Evolutionary conservation across 2,797 vertebrate genomes (phyloP).

Genomic region (Alca torda): DNA sequence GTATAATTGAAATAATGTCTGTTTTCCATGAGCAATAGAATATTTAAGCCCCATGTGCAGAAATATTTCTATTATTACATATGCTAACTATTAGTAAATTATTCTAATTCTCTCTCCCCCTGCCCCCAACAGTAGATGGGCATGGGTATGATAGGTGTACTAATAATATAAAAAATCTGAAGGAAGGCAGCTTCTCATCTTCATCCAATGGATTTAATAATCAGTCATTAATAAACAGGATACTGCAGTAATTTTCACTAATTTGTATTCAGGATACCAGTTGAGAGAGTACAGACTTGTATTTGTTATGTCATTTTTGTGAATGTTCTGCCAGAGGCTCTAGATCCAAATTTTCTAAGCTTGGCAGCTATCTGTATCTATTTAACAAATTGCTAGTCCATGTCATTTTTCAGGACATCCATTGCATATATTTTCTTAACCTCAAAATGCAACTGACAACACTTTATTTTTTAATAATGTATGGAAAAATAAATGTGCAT

Average conservation of each 20-base stretch:
- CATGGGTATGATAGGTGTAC: not conserved
- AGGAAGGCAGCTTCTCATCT: not conserved
- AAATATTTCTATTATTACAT: not conserved
- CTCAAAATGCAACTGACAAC: not conserved
- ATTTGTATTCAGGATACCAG: not conserved
- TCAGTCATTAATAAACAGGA: not conserved
- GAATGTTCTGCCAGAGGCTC: not conserved
- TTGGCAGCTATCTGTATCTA: not conserved
- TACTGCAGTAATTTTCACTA: not conserved
- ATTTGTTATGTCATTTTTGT: slow-evolving; percentile 8
- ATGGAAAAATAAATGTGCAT: not conserved
- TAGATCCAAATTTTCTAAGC: not conserved
- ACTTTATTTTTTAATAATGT: not conserved
- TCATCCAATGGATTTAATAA: not conserved
- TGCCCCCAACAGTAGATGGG: fast-evolving
- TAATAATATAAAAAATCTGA: not conserved
- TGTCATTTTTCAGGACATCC: not conserved
- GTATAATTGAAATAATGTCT: not conserved
- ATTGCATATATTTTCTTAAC: not conserved
- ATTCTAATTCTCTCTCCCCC: not conserved
- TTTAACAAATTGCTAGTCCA: slow-evolving; percentile 1
- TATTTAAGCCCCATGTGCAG: not conserved
- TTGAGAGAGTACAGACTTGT: not conserved
- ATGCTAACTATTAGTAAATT: not conserved
- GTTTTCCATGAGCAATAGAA: not conserved